A percentile compares a stretch with the other conserved stretches of the same genome.
phyloP scores from a whole-genome alignment of 1,140 invertebrate genomes.

The Pseudomyrmex sp. region DNA sequence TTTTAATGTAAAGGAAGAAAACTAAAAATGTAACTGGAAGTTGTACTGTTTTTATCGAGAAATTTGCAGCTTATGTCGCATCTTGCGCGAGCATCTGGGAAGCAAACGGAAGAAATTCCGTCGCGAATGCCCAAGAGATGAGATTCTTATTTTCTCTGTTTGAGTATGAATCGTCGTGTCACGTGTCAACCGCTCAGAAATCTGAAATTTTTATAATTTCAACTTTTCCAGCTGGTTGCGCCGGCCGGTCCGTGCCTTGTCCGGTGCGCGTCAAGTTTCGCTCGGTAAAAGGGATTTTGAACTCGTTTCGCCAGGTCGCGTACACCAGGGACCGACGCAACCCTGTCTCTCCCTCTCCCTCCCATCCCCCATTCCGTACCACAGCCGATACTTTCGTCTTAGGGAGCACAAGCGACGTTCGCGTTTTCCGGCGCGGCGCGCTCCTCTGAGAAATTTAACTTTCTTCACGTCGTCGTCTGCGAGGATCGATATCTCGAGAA shows the following conservation, averaged over 20 bases:
- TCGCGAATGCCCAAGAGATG: slow-evolving; percentile 17
- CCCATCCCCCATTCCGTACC: background rate
- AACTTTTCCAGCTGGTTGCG: slow-evolving; percentile 73
- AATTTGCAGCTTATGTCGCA: slow-evolving; percentile 31
- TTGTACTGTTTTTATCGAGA: slow-evolving; percentile 3
- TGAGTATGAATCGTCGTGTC: slow-evolving; percentile 63
- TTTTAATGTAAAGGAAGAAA: too few species aligned
- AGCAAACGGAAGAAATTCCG: slow-evolving; percentile 18
- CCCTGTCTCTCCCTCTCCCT: background rate
- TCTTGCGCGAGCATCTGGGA: slow-evolving; percentile 2
- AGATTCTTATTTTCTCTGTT: slow-evolving; percentile 58
- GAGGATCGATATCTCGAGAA: slow-evolving; percentile 70
- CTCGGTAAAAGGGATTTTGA: slow-evolving; percentile 72
- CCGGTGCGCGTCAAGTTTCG: slow-evolving; percentile 68
- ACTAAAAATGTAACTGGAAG: background rate
- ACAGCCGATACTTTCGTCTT: slow-evolving; percentile 45
- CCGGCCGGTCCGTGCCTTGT: slow-evolving; percentile 37
- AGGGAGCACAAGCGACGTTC: slow-evolving; percentile 45
- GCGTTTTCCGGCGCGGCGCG: slow-evolving; percentile 50
- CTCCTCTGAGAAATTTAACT: slow-evolving; percentile 79
- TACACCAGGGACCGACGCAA: slow-evolving; percentile 56
- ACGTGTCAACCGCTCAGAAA: slow-evolving; percentile 71
- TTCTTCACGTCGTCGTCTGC: slow-evolving; percentile 61
- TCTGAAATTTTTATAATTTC: slow-evolving; percentile 80
- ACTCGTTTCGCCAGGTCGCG: slow-evolving; percentile 66